Evolutionary conservation across 2,888 invertebrate species (phyloP), one percentile per base, ranked within the genome.

Genomic region (Coremacera marginata): DNA sequence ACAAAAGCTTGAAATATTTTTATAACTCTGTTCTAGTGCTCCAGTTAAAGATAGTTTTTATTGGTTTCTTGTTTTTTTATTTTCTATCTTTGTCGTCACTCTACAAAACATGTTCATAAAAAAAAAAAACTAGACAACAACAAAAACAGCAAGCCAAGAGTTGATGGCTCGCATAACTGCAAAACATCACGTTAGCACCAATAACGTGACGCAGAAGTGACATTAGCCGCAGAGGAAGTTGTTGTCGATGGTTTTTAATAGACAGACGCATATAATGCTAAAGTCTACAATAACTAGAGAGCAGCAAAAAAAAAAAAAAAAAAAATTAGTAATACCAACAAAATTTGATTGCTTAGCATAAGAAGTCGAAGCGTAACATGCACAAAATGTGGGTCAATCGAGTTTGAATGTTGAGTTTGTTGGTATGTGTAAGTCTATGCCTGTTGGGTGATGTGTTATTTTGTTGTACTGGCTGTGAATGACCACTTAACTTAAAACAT

Each of bases 311-410:
- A 11, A 9, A 22, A 8, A 67, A n/a, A 19, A 31, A 31, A 25
- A 34, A 5, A 16, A 34, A n/a, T 34, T 5, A 11, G 27, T 27
- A 60, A 60, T 22, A 25, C 14, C 60, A 60, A 60, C 22, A 14
- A 60, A 60, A 11, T 60, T 60, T 60, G 60, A 9, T 60, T 25
- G 60, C 60, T 60, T 60, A 27, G 60, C 60, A 60, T 60, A 14
- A 11, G 49, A 68, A 68, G 25, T 9, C 27, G n/a, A 19, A 34
- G 49, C 31, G 25, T n/a, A 65, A 11, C 22, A 37, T 37, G 34
- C 37, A 7, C 34, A 65, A 51, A 68, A 68, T 68, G 25, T 68
- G 51, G 68, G 68, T 68, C 68, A 68, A 68, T 44, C 68, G 68
- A 68, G 68, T 27, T 49, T 51, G 8, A 22, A 16, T 49, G 44